Evolutionary conservation across 2,888 invertebrate genomes (phyloP).

Genomic region (Sinotaia quadrata): DNA sequence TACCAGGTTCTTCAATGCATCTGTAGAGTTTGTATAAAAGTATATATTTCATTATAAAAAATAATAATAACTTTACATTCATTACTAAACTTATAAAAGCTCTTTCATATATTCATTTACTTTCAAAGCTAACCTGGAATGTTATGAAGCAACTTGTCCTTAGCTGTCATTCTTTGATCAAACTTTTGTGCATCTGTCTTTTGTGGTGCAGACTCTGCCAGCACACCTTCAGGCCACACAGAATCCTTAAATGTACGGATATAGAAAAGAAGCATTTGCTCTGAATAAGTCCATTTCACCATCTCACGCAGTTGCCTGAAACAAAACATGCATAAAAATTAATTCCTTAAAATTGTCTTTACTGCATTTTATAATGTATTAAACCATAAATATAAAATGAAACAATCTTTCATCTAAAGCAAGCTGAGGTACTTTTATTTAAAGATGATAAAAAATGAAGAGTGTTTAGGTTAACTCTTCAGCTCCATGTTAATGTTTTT

Average conservation of each 20-base stretch:
- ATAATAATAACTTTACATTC: neutral
- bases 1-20: conserved; percentile 86
- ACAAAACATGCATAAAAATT: too few species aligned
- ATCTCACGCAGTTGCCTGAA: conserved; percentile 91
- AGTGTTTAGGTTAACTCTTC: too few species aligned
- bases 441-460: too few species aligned
- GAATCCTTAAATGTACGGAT: conserved; percentile 86
- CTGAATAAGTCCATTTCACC: conserved; percentile 88
- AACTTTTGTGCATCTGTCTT: conserved; percentile 78
- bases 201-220: conserved; percentile 75
- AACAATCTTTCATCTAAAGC: too few species aligned
- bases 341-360: too few species aligned
- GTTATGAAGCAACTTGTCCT: conserved; percentile 69
- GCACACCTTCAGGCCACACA: conserved; percentile 87
- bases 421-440: too few species aligned
- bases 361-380: too few species aligned
- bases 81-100: neutral
- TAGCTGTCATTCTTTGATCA: conserved; percentile 70
- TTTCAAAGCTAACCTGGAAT: conserved; percentile 67
- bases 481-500: too few species aligned
- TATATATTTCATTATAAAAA: neutral
- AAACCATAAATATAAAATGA: too few species aligned
- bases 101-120: neutral
- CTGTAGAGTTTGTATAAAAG: conserved; percentile 74
- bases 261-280: conserved; percentile 92